Evolutionary conservation across 2,888 invertebrate genomes (phyloP), one percentile per base, ranked within the genome.

Genomic region (Carterocephalus palaemon): DNA sequence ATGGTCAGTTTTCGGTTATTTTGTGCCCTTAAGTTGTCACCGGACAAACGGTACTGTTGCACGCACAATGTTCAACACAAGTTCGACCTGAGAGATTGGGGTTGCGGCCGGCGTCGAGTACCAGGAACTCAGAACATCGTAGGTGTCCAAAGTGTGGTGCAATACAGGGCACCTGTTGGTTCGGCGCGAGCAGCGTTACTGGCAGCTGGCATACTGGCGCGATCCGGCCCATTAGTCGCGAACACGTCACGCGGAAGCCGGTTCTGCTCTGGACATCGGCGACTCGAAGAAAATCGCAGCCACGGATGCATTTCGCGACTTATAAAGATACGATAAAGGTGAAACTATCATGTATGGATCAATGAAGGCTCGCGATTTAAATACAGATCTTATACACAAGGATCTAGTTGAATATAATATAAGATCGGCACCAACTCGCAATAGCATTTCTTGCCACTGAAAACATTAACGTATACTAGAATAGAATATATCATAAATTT

Each of bases 231-330:
- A 78, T 78, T 77, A 79, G 81, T 74, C 75, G 71, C 72, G 69
- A 69, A 75, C 77, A 81, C 83, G 84, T 82, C 83, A 84, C 63
- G 65, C 81, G 75, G 80, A 77, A 85, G 85, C 85, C 83, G 84
- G 84, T 85, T 83, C 71, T 70, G 64, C 46, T 70, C 66, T 60
- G 72, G 64, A 67, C 68, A 70, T 59, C 67, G 64, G 56, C 67
- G 66, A 62, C 70, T 76, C 67, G 68, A 75, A 75, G 75, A 78
- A 80, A 77, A 74, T 67, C 67, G 71, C 70, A 45, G 56, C 67
- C 34, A 41, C 45, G 47, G 36, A 37, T 42, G 42, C 42, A 42
- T 42, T 43, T 43, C 29, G 43, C 43, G 43, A 13, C 16, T 43
- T 37, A 31, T n/a, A 34, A 42, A 49, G 62, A 64, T 71, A 69